Conservation (phyloP, 2,888 invertebrate genomes). For the Drosophila macrothrix region DNA sequence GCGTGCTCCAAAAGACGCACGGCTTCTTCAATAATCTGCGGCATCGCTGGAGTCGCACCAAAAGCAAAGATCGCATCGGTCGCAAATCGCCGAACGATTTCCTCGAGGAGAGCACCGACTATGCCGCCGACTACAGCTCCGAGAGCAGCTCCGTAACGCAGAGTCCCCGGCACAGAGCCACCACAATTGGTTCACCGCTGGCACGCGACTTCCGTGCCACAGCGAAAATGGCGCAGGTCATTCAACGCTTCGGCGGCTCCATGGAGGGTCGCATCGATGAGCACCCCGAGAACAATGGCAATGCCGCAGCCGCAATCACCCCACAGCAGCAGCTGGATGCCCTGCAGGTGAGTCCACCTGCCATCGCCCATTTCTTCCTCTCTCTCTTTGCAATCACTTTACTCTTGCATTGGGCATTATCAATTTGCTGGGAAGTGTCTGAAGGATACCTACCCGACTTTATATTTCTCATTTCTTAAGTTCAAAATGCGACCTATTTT, state of each 20-base stretch:
- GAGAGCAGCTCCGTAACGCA: constrained; percentile 90
- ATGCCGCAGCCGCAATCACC: not conserved
- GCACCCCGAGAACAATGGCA: constrained; percentile 76
- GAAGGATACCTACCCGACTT: no score
- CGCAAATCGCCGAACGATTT: constrained; percentile 87
- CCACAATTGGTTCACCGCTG: constrained; percentile 86
- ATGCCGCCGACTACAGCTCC: constrained; percentile 93
- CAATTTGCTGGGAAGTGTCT: not conserved
- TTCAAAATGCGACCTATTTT: not conserved
- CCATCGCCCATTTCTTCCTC: constrained; percentile 7
- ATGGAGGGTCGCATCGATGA: constrained; percentile 84
- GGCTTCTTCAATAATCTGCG: constrained; percentile 93
- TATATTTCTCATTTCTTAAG: not conserved
- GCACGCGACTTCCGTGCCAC: constrained; percentile 83
- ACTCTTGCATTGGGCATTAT: not conserved
- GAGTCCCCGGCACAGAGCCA: constrained; percentile 90
- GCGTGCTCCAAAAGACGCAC: constrained; percentile 92
- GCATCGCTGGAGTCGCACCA: constrained; percentile 92
- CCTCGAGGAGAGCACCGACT: constrained; percentile 89
- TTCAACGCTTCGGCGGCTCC: constrained; percentile 82
- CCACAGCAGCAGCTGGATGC: constrained; percentile 74
- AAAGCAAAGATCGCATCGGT: constrained; percentile 88
- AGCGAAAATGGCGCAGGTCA: constrained; percentile 82
- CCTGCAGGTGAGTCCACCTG: constrained; percentile 70
- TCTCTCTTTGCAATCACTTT: not conserved